Conservation (phyloP, 2,888 invertebrate genomes). For the Hymenopus coronatus region DNA sequence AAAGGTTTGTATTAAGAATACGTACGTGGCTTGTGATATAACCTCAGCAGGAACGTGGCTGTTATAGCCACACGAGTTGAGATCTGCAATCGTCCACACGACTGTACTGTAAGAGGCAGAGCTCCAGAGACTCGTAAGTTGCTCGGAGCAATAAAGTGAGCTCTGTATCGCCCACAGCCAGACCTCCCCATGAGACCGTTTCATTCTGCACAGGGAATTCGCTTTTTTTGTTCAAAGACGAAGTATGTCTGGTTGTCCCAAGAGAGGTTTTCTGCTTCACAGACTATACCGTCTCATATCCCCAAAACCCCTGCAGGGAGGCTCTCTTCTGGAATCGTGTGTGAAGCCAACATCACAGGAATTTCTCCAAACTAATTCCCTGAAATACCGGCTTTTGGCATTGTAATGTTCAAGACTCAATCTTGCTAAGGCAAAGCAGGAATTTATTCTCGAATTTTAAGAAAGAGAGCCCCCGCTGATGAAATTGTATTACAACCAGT, state of each 20-base stretch:
- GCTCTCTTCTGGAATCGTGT: background rate
- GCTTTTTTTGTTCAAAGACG: background rate
- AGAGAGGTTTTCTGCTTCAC: background rate
- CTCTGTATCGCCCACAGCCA: background rate
- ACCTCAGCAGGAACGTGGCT: too few species aligned
- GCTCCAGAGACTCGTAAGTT: background rate
- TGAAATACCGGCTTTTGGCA: background rate
- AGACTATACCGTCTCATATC: background rate
- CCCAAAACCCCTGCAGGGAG: background rate
- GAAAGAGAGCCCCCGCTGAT: too few species aligned
- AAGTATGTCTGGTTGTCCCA: background rate
- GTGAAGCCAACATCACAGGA: background rate
- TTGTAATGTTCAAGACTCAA: too few species aligned
- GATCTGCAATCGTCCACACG: too few species aligned
- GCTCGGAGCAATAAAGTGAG: background rate
- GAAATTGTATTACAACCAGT: too few species aligned
- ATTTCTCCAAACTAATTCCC: background rate
- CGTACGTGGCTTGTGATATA: too few species aligned
- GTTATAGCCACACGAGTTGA: too few species aligned
- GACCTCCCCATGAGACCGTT: background rate
- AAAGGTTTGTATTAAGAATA: too few species aligned
- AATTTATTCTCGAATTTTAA: too few species aligned
- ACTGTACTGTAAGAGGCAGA: background rate
- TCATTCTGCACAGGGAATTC: background rate
- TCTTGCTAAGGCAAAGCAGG: too few species aligned